phyloP scores from a whole-genome alignment of 2,888 invertebrate species.

The Cantharis nigra region DNA sequence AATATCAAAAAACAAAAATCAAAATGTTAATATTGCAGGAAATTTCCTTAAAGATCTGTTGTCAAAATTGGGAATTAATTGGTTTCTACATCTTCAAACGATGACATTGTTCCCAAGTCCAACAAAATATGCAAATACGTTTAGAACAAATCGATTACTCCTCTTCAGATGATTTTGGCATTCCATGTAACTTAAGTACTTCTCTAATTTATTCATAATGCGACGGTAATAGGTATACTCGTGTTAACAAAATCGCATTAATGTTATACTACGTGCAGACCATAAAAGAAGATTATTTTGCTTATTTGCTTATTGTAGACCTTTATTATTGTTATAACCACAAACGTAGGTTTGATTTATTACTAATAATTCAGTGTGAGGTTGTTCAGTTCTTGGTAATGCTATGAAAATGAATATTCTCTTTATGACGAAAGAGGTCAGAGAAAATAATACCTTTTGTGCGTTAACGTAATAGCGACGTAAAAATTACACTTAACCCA shows the following conservation, averaged over 20 bases:
- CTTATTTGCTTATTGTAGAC: constrained; percentile 3
- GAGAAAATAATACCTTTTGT: constrained; percentile 13
- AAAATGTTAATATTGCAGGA: no score
- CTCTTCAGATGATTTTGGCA: no score
- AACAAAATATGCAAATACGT: no score
- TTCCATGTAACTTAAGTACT: not conserved
- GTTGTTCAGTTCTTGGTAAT: constrained; percentile 14
- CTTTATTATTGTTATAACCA: constrained; percentile 16
- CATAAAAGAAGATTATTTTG: not conserved
- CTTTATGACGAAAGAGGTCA: constrained; percentile 9
- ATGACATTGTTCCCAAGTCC: no score
- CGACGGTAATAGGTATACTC: not conserved
- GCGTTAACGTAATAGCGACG: not conserved
- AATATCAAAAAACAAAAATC: no score
- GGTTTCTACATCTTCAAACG: no score
- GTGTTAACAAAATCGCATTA: not conserved
- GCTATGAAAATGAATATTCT: constrained; percentile 9
- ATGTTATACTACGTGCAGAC: not conserved
- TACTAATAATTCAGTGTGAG: constrained; percentile 24
- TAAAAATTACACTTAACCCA: not conserved
- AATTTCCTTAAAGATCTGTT: no score
- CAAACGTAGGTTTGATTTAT: constrained; percentile 26
- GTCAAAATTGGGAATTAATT: no score
- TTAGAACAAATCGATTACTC: no score
- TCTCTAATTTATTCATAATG: not conserved